Conservation (phyloP, 1,140 invertebrate species). For the Cotesia glomerata region DNA sequence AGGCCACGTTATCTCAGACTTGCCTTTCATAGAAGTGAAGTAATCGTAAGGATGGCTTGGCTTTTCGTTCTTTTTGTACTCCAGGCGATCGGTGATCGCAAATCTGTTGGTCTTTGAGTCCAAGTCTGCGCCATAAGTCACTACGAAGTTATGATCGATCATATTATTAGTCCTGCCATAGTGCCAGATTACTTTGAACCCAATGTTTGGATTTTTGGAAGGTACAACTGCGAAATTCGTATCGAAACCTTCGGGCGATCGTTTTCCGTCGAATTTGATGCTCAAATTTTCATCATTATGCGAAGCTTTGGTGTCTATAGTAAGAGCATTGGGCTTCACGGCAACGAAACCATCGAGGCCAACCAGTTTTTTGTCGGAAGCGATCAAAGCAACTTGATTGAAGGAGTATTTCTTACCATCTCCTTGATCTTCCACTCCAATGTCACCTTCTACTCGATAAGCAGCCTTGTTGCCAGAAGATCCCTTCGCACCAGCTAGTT, state of each 20-base stretch:
- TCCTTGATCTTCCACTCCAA: conserved; percentile 62
- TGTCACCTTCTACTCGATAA: conserved; percentile 65
- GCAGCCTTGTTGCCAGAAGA: conserved; percentile 39
- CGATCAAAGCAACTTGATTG: conserved; percentile 65
- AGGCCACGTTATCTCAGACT: conserved; percentile 64
- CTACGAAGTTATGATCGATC: conserved; percentile 62
- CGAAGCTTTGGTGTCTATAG: conserved; percentile 63
- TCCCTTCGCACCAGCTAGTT: conserved; percentile 45
- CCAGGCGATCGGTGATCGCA: conserved; percentile 58
- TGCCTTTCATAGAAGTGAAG: conserved; percentile 15
- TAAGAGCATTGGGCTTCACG: conserved; percentile 51
- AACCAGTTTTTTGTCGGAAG: conserved; percentile 56
- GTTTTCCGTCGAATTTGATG: conserved; percentile 54
- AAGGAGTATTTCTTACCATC: conserved; percentile 65
- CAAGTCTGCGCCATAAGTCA: conserved; percentile 70
- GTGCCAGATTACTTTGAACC: conserved; percentile 66
- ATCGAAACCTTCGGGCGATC: conserved; percentile 36
- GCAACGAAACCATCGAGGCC: conserved; percentile 64
- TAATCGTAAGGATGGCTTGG: conserved; percentile 43
- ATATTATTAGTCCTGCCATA: conserved; percentile 42
- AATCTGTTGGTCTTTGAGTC: conserved; percentile 66
- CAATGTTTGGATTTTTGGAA: conserved; percentile 65
- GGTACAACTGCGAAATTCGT: conserved; percentile 40
- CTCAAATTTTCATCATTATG: conserved; percentile 62
- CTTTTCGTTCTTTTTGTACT: conserved; percentile 47